A percentile compares a stretch with the other conserved stretches of the same genome.
phyloP scores from a whole-genome alignment of 2,888 invertebrate genomes.

The Polydrusus tereticollis region DNA sequence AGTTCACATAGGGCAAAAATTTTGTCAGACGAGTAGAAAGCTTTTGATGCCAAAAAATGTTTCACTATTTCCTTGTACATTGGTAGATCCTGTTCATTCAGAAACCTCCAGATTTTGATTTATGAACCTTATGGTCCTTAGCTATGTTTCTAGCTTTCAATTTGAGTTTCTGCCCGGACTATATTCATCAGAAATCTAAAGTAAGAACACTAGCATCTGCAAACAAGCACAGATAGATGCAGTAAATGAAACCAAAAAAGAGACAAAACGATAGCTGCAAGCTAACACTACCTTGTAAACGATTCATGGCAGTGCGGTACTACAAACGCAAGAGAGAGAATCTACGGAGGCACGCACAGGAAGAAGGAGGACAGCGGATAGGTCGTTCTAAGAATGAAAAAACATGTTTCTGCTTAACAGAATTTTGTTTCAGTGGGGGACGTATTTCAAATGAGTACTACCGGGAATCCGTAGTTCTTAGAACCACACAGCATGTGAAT shows the following conservation, averaged over 20 bases:
- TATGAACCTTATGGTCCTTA: too few relatives aligned
- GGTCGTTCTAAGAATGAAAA: slow-evolving; percentile 62
- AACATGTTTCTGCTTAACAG: slow-evolving; percentile 63
- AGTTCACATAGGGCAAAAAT: too few relatives aligned
- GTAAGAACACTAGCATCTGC: not conserved
- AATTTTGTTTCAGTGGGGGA: slow-evolving; percentile 53
- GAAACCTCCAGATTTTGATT: too few relatives aligned
- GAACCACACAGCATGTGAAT: slow-evolving; percentile 52
- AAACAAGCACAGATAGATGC: not conserved
- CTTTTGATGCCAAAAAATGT: too few relatives aligned
- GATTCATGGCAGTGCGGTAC: not conserved
- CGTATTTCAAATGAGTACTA: slow-evolving; percentile 58
- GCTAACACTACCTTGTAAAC: not conserved
- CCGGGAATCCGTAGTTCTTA: slow-evolving; percentile 65
- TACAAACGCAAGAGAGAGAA: not conserved
- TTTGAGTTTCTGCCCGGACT: too few relatives aligned
- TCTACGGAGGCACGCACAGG: not conserved
- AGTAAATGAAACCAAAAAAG: not conserved
- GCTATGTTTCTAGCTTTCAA: too few relatives aligned
- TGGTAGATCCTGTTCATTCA: too few relatives aligned
- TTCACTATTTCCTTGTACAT: too few relatives aligned
- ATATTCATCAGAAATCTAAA: too few relatives aligned
- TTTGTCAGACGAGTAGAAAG: too few relatives aligned
- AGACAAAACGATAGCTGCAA: not conserved
- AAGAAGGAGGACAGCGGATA: not conserved